Conservation (phyloP, 2,797 vertebrate genomes). For the Ctenopoma multispine region DNA sequence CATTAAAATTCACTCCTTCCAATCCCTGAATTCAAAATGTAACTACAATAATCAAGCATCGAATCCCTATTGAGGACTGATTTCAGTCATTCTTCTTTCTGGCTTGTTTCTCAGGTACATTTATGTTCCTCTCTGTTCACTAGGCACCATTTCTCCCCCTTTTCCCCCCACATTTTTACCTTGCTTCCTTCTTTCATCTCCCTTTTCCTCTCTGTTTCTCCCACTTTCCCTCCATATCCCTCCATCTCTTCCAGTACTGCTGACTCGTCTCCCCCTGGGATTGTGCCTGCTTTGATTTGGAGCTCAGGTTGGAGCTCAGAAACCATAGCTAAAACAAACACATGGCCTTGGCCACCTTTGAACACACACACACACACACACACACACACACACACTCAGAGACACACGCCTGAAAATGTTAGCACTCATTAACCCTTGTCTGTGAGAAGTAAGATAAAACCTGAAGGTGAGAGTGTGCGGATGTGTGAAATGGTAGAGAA, state of each 20-base stretch:
- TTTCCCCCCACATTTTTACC: conserved; percentile 12
- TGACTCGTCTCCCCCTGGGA: conserved; percentile 81
- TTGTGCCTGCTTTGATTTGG: conserved; percentile 76
- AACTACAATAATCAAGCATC: conserved; percentile 41
- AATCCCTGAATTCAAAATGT: conserved; percentile 46
- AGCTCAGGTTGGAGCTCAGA: conserved; percentile 74
- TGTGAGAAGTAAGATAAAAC: conserved; percentile 32
- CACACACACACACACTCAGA: conserved; percentile 9
- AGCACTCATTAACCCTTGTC: conserved; percentile 56
- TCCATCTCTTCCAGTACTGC: conserved; percentile 71
- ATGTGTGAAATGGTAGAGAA: conserved; percentile 50
- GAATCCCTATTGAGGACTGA: conserved; percentile 31
- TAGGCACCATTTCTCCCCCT: not conserved
- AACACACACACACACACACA: conserved; percentile 31
- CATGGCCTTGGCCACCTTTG: conserved; percentile 41
- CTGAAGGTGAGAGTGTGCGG: conserved; percentile 21
- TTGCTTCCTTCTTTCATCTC: conserved; percentile 24
- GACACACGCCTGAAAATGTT: conserved; percentile 63
- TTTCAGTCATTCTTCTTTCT: conserved; percentile 44
- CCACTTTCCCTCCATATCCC: conserved; percentile 45
- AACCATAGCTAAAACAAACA: conserved; percentile 86
- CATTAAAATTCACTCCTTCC: conserved; percentile 74
- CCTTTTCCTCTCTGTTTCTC: conserved; percentile 19
- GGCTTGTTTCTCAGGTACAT: conserved; percentile 7
- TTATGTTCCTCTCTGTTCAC: not conserved